A percentile compares a stretch with the other conserved stretches of the same genome.
phyloP scores from a whole-genome alignment of 1,140 invertebrate genomes.

The Apolygus lucorum region DNA sequence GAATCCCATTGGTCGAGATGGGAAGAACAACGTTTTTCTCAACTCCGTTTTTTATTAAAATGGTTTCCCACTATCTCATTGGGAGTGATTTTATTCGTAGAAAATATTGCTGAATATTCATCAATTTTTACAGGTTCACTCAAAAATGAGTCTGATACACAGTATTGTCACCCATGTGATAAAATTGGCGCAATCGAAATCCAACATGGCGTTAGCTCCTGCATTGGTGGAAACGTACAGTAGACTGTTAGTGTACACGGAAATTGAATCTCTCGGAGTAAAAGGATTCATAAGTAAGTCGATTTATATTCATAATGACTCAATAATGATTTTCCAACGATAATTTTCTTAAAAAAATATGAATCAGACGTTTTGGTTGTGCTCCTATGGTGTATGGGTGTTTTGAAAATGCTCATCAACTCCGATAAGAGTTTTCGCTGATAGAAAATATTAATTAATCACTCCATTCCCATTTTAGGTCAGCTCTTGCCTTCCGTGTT shows the following conservation, averaged over 20 bases:
- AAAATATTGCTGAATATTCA: no score
- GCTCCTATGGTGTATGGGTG: no score
- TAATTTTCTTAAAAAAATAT: no score
- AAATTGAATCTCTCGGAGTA: conserved; percentile 93
- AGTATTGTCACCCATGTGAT: conserved; percentile 83
- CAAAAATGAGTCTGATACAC: conserved; percentile 96
- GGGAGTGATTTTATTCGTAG: no score
- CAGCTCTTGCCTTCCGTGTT: conserved; percentile 83
- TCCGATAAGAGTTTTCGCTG: not conserved
- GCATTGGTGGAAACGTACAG: conserved; percentile 93
- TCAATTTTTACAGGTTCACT: conserved; percentile 49
- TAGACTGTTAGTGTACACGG: conserved; percentile 84
- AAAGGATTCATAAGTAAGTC: conserved; percentile 92
- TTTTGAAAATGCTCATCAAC: no score
- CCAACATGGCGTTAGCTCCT: conserved; percentile 69
- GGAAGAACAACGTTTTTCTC: no score
- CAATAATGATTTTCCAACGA: no score
- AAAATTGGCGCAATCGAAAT: conserved; percentile 77
- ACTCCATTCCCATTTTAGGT: conserved; percentile 44
- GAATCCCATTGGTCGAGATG: no score
- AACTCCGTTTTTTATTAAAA: no score
- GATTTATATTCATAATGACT: no score
- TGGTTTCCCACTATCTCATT: no score
- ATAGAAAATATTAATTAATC: conserved; percentile 18
- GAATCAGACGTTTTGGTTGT: no score